Evolutionary conservation across 2,797 vertebrate species (phyloP).

Genomic region (Anabas testudineus): DNA sequence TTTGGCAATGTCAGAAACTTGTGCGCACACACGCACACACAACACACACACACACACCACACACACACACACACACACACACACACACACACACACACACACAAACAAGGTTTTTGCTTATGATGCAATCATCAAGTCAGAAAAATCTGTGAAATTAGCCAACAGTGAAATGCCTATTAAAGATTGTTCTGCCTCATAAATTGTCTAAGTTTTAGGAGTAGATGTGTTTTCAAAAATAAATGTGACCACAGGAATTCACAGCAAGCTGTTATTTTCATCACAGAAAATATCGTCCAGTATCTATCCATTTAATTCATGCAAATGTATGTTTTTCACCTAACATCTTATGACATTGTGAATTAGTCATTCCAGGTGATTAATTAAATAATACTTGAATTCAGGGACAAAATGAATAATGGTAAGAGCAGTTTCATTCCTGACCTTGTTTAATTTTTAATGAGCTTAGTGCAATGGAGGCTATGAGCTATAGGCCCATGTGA

Average conservation of each 20-base stretch:
- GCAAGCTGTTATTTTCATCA: slow-evolving; percentile 7
- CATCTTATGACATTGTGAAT: slow-evolving; percentile 73
- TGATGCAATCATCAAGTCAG: slow-evolving; percentile 76
- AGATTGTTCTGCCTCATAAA: slow-evolving; percentile 34
- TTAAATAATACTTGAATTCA: slow-evolving; percentile 84
- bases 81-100: slow-evolving; percentile 42
- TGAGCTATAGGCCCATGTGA: slow-evolving; percentile 77
- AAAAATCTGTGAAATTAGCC: slow-evolving; percentile 70
- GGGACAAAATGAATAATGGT: slow-evolving; percentile 85
- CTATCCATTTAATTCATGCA: slow-evolving; percentile 3
- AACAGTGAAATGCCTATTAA: slow-evolving; percentile 46
- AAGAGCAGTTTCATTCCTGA: slow-evolving; percentile 84
- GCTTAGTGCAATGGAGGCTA: slow-evolving; percentile 75
- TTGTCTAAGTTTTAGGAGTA: slow-evolving; percentile 11
- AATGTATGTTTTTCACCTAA: slow-evolving; percentile 53
- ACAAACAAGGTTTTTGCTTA: slow-evolving; percentile 55
- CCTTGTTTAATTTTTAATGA: slow-evolving; percentile 89
- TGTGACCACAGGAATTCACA: background rate
- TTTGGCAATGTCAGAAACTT: slow-evolving; percentile 69
- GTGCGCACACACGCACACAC: slow-evolving; percentile 56
- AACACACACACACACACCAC: slow-evolving; percentile 45
- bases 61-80: slow-evolving; percentile 40
- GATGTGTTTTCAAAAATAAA: slow-evolving; percentile 13
- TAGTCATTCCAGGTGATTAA: slow-evolving; percentile 81
- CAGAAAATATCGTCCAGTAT: slow-evolving; percentile 12